These are phyloP conservation scores for Rhagophthalmus giganteus DNA, from an alignment of 2,888 invertebrate genomes.

Conservation along the genomic window DNA sequence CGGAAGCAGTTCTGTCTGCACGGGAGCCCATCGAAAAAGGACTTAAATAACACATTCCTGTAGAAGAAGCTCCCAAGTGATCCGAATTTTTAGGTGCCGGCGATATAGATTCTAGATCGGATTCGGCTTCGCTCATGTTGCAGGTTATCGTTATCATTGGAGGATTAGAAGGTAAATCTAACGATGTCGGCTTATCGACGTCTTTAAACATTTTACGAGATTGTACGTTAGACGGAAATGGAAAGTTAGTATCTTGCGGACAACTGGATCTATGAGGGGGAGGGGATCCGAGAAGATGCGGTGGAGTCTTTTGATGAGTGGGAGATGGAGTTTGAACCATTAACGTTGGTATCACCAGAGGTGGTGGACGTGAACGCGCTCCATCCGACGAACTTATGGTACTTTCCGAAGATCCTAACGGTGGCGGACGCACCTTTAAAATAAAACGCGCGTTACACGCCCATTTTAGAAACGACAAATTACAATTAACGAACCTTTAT, in stretches of 20 bases:
- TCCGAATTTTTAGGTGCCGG: slow-evolving; percentile 58
- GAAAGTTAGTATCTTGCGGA: slow-evolving; percentile 41
- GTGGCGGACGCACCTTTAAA: slow-evolving; percentile 62
- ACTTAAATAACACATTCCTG: slow-evolving; percentile 73
- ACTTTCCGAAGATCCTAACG: slow-evolving; percentile 50
- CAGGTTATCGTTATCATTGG: slow-evolving; percentile 75
- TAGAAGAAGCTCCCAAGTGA: slow-evolving; percentile 56
- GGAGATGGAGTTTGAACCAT: slow-evolving; percentile 72
- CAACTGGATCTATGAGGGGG: slow-evolving; percentile 58
- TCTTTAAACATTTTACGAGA: slow-evolving; percentile 61
- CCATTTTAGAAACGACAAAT: no score
- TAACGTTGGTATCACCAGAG: slow-evolving; percentile 66
- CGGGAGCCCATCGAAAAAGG: slow-evolving; percentile 75
- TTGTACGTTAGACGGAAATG: slow-evolving; percentile 36
- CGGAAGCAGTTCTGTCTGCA: slow-evolving; percentile 76
- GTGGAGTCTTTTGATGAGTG: slow-evolving; percentile 59
- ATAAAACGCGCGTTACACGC: no score
- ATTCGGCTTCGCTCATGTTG: slow-evolving; percentile 75
- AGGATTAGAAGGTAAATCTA: slow-evolving; percentile 65
- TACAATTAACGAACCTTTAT: slow-evolving; percentile 31
- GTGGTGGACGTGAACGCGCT: slow-evolving; percentile 50
- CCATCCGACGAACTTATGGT: slow-evolving; percentile 47
- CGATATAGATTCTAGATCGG: slow-evolving; percentile 70
- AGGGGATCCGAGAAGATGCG: slow-evolving; percentile 60
- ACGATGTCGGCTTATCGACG: slow-evolving; percentile 65